Evolutionary conservation across 23 tunicate species (phyloP), one percentile per base, ranked within the genome.

Genomic region (Clavelina lepadiformis): DNA sequence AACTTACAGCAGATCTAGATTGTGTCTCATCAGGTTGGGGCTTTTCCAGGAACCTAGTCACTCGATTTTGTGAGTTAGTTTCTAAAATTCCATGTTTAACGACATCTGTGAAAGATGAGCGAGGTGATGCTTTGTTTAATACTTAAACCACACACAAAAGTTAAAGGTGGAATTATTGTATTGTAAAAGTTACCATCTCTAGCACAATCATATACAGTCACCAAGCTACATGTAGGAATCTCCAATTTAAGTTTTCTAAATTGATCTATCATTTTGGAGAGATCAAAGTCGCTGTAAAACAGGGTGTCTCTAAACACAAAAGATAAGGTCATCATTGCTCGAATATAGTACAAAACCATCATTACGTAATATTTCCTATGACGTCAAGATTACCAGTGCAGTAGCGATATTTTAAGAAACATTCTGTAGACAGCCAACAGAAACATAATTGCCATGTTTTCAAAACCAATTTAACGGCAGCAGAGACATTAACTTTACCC

Each of bases 61-160:
- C 95, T 15, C 66, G 54, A 0, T 47, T 11, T 2, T 46, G n/a
- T 3, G 58, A 56, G 28, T 80, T 67, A 6, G 67, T 45, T 59
- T 86, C 95, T 5, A 86, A 64, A 35, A 86, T 86, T 19, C 95
- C 95, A 73, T 86, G 73, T 56, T 79, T 72, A 25, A 31, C 61
- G 6, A 76, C 66, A 29, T 67, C 95, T 59, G 36, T 13, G 24
- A 6, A 11, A 41, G 49, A 8, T 41, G 11, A 15, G 11, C 49
- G 15, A 41, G 49, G 49, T 8, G 15, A 15, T 41, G 13, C 13
- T 41, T 41, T 41, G 49, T 41, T 41, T 41, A 15, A 41, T 41
- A 41, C 11, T 8, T 41, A 41, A 41, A 41, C 49, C 49, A 41
- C 11, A 41, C 11, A 41, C 11, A 41, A 11, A 15, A 15, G 49